Percentiles rank a stretch among this genome's conserved stretches.
These are phyloP conservation scores for Drosophila leontia DNA, from an alignment of 1,140 invertebrate species.

Conservation along the genomic window DNA sequence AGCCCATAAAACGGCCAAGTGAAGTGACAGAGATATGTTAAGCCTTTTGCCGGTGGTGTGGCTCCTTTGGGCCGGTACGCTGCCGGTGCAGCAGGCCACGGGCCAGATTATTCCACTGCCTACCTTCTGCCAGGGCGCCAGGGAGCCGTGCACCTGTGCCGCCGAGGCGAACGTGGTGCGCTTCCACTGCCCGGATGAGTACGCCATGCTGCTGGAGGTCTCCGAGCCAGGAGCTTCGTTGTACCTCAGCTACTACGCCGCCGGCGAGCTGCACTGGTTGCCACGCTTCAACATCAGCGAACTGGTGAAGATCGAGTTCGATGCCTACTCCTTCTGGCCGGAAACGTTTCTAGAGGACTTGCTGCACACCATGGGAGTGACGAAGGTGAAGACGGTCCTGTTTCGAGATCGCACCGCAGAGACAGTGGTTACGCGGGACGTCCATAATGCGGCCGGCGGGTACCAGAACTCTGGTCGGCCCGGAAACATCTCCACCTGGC, in stretches of 20 bases:
- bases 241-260: constrained; percentile 65
- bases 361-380: constrained; percentile 41
- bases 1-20: constrained; percentile 26
- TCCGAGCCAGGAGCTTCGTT: constrained; percentile 52
- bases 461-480: neutral
- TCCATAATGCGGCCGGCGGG: neutral
- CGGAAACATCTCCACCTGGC: constrained; percentile 37
- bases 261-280: constrained; percentile 30
- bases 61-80: constrained; percentile 21
- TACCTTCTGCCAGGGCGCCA: constrained; percentile 53
- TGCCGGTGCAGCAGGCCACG: neutral
- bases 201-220: constrained; percentile 69
- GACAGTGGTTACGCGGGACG: constrained; percentile 14
- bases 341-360: constrained; percentile 50
- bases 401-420: constrained; percentile 64
- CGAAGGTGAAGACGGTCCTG: constrained; percentile 41
- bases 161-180: constrained; percentile 64
- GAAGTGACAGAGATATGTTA: constrained; percentile 47
- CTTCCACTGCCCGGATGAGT: constrained; percentile 57
- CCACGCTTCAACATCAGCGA: constrained; percentile 55
- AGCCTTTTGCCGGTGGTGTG: constrained; percentile 33
- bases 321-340: constrained; percentile 66
- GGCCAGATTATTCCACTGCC: constrained; percentile 63
- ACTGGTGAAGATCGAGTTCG: constrained; percentile 63
- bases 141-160: constrained; percentile 51